Percentiles rank a stretch among this genome's conserved stretches.
Conservation (phyloP, 2,797 vertebrate species). For the Mallotus villosus region DNA sequence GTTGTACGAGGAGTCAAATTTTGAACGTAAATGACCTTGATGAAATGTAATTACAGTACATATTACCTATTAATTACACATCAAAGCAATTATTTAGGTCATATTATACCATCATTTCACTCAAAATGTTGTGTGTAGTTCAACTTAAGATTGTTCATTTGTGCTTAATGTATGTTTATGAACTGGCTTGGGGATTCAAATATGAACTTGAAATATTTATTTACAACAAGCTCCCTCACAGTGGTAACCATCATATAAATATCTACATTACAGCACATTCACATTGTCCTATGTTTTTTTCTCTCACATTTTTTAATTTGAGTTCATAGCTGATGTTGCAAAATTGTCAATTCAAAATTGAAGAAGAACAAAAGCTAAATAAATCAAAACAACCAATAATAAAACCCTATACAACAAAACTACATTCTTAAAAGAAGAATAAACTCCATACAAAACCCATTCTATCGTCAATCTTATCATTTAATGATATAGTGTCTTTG, state of each 20-base stretch:
- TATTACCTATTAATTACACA: not conserved
- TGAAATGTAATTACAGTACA: not conserved
- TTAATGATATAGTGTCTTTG: slow-evolving; percentile 1
- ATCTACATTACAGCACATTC: slow-evolving; percentile 3
- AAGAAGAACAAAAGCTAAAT: not conserved
- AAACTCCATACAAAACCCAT: slow-evolving; percentile 4
- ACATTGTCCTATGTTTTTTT: slow-evolving; percentile 1
- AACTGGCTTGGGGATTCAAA: slow-evolving; percentile 15
- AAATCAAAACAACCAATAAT: not conserved
- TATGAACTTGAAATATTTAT: slow-evolving; percentile 54
- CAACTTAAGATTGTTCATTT: not conserved
- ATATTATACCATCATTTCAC: not conserved
- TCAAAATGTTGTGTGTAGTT: too few species aligned
- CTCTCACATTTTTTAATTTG: not conserved
- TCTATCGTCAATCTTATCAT: not conserved
- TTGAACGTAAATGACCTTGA: not conserved
- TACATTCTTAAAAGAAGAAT: not conserved
- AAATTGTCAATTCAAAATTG: not conserved
- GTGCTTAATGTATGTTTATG: not conserved
- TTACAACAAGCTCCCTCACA: slow-evolving; percentile 52
- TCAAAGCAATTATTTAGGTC: not conserved
- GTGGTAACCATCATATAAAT: slow-evolving; percentile 13
- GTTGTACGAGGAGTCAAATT: not conserved
- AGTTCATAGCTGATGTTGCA: slow-evolving; percentile 5
- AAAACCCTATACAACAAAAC: not conserved